A percentile compares a stretch with the other conserved stretches of the same genome.
Conservation (phyloP, 1,140 invertebrate species). For the Gerris buenoi region DNA sequence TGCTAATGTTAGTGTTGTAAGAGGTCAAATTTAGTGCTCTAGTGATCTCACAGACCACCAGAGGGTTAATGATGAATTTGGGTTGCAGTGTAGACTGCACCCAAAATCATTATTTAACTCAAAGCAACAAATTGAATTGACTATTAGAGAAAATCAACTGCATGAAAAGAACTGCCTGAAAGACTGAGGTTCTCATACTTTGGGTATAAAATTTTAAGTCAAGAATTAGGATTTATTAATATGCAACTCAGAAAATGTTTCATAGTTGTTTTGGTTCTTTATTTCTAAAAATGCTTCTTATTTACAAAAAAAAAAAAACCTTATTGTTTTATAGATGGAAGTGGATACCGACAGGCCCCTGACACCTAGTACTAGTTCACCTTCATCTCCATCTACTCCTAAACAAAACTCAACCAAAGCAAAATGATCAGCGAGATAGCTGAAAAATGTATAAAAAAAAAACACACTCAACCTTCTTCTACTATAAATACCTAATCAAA, state of each 20-base stretch:
- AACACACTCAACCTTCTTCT: no score
- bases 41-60: no score
- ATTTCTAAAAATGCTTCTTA: not conserved
- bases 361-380: not conserved
- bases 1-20: no score
- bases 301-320: not conserved
- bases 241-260: not conserved
- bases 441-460: no score
- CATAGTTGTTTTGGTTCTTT: not conserved
- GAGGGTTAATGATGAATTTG: no score
- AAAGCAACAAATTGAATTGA: no score
- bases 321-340: conserved; percentile 2
- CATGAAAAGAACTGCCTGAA: not conserved
- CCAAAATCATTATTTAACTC: no score
- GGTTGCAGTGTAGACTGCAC: no score
- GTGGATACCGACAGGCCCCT: not conserved
- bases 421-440: conserved; percentile 3
- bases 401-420: not conserved
- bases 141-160: not conserved
- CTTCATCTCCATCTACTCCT: not conserved
- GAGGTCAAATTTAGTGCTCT: no score
- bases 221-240: not conserved
- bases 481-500: no score
- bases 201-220: not conserved
- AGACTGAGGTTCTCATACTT: not conserved